Percentiles rank a stretch among this genome's conserved stretches.
phyloP scores from a whole-genome alignment of 2,797 vertebrate genomes.

The Sebastes steindachneri region DNA sequence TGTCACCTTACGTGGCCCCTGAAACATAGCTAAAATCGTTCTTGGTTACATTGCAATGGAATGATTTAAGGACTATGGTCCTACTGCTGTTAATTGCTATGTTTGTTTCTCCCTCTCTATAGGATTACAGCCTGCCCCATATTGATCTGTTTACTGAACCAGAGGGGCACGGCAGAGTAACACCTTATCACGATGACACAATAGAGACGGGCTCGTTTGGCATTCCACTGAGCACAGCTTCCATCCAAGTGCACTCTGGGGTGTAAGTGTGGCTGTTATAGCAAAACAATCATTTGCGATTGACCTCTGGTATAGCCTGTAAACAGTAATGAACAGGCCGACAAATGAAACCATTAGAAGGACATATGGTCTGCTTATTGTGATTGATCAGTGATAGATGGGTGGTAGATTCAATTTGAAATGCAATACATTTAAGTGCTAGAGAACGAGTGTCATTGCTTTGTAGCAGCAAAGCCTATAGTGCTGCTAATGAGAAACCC shows the following conservation, averaged over 20 bases:
- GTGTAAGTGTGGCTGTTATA: slow-evolving; percentile 84
- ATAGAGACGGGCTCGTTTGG: slow-evolving; percentile 89
- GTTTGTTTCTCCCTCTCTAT: slow-evolving; percentile 32
- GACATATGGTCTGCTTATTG: background rate
- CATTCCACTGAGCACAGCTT: slow-evolving; percentile 87
- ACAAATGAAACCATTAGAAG: background rate
- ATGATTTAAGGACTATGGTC: background rate
- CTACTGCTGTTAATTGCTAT: slow-evolving; percentile 12
- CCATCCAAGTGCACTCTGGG: slow-evolving; percentile 93
- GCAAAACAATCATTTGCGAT: background rate
- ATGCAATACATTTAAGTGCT: background rate
- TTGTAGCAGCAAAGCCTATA: background rate
- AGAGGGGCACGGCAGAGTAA: slow-evolving; percentile 86
- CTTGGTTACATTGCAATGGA: background rate
- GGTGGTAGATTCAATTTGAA: background rate
- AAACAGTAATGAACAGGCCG: background rate
- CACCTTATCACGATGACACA: slow-evolving; percentile 88
- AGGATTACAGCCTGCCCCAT: slow-evolving; percentile 92
- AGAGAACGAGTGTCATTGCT: background rate
- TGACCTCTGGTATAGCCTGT: background rate
- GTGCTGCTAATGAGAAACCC: slow-evolving; percentile 7
- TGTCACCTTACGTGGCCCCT: background rate
- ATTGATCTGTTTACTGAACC: slow-evolving; percentile 94
- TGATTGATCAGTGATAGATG: background rate
- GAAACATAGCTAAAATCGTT: background rate